Evolutionary conservation across 2,797 vertebrate species (phyloP).

Genomic region (Rhinichthys osculus): DNA sequence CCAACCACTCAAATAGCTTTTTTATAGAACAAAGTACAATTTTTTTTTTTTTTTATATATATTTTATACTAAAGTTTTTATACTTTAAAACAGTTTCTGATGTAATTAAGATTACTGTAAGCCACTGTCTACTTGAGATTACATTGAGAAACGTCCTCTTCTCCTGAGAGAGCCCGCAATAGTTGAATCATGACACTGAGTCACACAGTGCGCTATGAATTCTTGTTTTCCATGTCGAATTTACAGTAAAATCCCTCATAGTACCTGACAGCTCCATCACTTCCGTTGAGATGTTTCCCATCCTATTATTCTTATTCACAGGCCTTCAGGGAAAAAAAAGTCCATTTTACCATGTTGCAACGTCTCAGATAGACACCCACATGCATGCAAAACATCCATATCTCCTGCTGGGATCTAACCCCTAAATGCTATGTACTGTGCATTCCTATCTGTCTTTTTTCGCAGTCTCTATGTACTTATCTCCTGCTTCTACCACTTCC

Average conservation of each 20-base stretch:
- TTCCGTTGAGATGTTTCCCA: conserved; percentile 45
- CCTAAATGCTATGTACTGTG: conserved; percentile 54
- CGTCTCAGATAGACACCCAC: conserved; percentile 43
- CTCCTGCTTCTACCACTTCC: conserved; percentile 9
- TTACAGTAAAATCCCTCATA: conserved; percentile 54
- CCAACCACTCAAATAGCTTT: neutral
- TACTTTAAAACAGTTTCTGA: conserved; percentile 15
- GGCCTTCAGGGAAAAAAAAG: conserved; percentile 31
- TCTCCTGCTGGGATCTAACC: conserved; percentile 54
- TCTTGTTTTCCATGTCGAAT: conserved; percentile 40
- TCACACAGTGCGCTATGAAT: conserved; percentile 56
- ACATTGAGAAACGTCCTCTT: conserved; percentile 54
- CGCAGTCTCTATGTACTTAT: conserved; percentile 11
- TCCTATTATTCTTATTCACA: conserved; percentile 46
- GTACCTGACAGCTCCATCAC: conserved; percentile 54
- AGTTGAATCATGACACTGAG: conserved; percentile 71
- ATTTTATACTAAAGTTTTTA: no score
- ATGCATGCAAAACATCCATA: conserved; percentile 44
- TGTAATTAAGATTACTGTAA: conserved; percentile 58
- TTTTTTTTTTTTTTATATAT: no score
- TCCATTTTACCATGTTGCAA: conserved; percentile 36
- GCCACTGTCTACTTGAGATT: conserved; percentile 34
- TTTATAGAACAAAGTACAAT: neutral
- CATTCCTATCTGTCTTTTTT: conserved; percentile 43
- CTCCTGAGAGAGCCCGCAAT: conserved; percentile 58